Base-by-base conservation (phyloP, 2,113 vertebrate genomes). In the Helogale parvula region DNA sequence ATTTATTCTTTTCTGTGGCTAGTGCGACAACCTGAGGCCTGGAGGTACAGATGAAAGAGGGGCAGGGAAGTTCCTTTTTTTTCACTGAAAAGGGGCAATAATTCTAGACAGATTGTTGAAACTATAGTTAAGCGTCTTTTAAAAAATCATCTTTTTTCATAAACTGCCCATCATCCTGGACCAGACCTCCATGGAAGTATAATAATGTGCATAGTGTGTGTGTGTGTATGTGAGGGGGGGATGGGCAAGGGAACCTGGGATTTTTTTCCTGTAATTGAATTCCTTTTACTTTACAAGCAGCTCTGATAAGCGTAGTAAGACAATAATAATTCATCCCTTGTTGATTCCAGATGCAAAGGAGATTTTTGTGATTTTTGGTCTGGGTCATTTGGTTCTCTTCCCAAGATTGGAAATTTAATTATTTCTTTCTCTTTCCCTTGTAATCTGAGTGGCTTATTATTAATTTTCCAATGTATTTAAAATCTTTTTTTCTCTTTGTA, bases 341-440 rank as follows among this genome's bases (percentile, higher is more conserved):
- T 45, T 87, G 88, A 85, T 93, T 96, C 47, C 57, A 92, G 35
- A 72, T n/a, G 12, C 45, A 92, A 74, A 82, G 71, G 63, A 97
- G 35, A 72, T 90, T 95, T 89, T 91, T 91, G 83, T 88, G 31
- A 25, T 95, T 89, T 91, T 91, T 86, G 52, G 29, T 85, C 27
- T 91, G 33, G 69, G 19, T 95, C 90, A 95, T 82, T 96, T 96
- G 47, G 33, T 89, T 97, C 31, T 7, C 35, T 93, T 29, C 52
- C 68, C 12, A 93, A 95, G 84, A 19, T 72, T 97, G 4, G 63
- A 85, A 77, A 90, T 97, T 81, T 92, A 94, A 95, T 96, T 80
- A 50, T 57, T 77, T 74, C 86, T 69, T 31, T 5, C 17, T 11
- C 13, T 80, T 82, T 92, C 33, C 94, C 12, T 69, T 93, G 31